phyloP scores from a whole-genome alignment of 2,797 vertebrate genomes.

The Cossypha niveicapilla region DNA sequence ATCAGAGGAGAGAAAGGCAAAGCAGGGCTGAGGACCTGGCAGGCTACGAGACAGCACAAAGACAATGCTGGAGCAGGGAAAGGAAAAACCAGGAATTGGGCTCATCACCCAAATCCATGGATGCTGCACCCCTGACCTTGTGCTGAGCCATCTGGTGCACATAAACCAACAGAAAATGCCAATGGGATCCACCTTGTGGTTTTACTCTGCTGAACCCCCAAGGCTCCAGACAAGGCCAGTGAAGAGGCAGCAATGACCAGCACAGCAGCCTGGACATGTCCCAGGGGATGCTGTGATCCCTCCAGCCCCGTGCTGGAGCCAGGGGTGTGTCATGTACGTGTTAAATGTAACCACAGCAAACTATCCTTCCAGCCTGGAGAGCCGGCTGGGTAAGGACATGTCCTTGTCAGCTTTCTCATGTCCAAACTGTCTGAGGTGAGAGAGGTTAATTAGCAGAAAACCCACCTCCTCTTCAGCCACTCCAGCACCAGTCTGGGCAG shows the following conservation, averaged over 20 bases:
- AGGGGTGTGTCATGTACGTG: not conserved
- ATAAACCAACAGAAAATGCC: not conserved
- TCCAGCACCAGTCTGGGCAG: not conserved
- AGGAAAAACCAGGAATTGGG: not conserved
- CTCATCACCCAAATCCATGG: fast-evolving
- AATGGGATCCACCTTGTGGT: not conserved
- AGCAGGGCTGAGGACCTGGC: not conserved
- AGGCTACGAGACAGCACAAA: not conserved
- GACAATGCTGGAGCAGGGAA: not conserved
- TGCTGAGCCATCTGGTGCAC: not conserved
- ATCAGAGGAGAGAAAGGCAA: fast-evolving
- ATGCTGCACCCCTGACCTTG: not conserved
- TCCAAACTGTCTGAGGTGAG: not conserved
- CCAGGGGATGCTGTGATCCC: not conserved
- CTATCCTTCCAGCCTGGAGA: not conserved
- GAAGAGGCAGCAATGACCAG: not conserved
- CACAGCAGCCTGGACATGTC: fast-evolving
- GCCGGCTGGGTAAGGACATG: not conserved
- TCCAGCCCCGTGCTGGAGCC: not conserved
- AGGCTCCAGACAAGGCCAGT: not conserved
- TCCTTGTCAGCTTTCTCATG: not conserved
- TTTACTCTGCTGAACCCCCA: not conserved
- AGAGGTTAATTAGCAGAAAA: not conserved
- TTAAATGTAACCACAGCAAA: not conserved
- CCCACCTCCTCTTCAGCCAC: not conserved